Evolutionary conservation across 2,113 vertebrate genomes (phyloP).

Genomic region (Pleuronectes platessa): DNA sequence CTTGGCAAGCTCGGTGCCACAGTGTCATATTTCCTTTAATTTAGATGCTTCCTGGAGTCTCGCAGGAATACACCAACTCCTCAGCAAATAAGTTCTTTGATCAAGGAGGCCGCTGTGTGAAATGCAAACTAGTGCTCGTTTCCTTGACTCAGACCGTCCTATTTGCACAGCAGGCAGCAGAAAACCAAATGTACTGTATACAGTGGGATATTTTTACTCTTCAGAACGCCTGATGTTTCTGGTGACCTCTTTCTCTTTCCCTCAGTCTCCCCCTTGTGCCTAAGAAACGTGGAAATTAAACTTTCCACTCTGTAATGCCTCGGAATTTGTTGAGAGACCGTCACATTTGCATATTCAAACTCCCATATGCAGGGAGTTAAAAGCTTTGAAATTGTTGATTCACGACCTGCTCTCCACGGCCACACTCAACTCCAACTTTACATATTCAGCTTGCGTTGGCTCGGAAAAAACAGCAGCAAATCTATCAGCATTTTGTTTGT

Average conservation of each 20-base stretch:
- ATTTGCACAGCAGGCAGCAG: constrained; percentile 27
- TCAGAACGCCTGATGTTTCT: neutral
- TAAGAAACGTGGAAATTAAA: constrained; percentile 6
- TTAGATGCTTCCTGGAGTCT: constrained; percentile 11
- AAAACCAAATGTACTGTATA: constrained; percentile 14
- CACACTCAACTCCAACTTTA: neutral
- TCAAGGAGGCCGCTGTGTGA: constrained; percentile 27
- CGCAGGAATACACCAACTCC: constrained; percentile 6
- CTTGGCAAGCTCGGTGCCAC: constrained; percentile 10
- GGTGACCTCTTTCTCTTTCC: neutral
- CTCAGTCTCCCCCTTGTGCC: neutral
- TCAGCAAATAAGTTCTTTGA: constrained; percentile 47
- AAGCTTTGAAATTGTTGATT: neutral
- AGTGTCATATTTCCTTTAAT: constrained; percentile 37
- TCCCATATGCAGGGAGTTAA: neutral
- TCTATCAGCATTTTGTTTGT: constrained; percentile 20
- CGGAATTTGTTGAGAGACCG: neutral
- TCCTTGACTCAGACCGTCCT: constrained; percentile 14
- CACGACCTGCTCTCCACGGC: neutral
- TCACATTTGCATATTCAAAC: neutral
- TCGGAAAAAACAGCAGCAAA: neutral
- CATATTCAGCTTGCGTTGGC: neutral
- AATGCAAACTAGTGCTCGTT: constrained; percentile 29
- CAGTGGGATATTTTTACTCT: neutral
- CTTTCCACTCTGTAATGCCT: neutral